These are phyloP conservation scores for Lycocerus yunnanus DNA, from an alignment of 2,888 invertebrate species.

Conservation along the genomic window DNA sequence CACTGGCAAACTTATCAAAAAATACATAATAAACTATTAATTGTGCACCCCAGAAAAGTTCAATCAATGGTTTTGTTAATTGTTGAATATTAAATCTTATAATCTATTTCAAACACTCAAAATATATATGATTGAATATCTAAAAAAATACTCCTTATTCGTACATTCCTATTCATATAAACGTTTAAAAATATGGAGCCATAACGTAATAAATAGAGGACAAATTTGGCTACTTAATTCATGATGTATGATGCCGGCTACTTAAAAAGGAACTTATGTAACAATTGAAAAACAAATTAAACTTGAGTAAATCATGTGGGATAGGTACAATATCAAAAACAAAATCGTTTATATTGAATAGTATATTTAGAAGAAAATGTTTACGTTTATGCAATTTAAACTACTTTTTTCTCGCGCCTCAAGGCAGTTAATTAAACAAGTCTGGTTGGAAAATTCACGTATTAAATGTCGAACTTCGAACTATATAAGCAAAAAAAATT, in stretches of 20 bases:
- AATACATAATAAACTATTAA: neutral
- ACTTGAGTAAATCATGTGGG: neutral
- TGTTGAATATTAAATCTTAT: neutral
- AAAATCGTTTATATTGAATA: neutral
- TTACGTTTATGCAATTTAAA: neutral
- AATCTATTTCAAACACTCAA: neutral
- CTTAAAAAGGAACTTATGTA: neutral
- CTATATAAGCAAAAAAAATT: neutral
- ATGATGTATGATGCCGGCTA: neutral
- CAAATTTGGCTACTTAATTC: neutral
- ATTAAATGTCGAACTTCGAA: neutral
- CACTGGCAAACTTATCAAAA: neutral
- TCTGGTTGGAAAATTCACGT: neutral
- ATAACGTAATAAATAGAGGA: neutral
- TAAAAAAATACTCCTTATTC: neutral
- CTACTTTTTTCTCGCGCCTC: neutral
- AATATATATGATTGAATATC: neutral
- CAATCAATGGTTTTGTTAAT: neutral
- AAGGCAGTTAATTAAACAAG: neutral
- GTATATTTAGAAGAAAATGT: neutral
- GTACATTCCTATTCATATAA: neutral
- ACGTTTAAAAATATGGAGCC: neutral
- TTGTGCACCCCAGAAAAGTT: neutral
- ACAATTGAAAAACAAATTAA: neutral
- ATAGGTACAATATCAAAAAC: neutral